Evolutionary conservation across 2,113 vertebrate genomes (phyloP).

Genomic region (Triplophysa tibetana): DNA sequence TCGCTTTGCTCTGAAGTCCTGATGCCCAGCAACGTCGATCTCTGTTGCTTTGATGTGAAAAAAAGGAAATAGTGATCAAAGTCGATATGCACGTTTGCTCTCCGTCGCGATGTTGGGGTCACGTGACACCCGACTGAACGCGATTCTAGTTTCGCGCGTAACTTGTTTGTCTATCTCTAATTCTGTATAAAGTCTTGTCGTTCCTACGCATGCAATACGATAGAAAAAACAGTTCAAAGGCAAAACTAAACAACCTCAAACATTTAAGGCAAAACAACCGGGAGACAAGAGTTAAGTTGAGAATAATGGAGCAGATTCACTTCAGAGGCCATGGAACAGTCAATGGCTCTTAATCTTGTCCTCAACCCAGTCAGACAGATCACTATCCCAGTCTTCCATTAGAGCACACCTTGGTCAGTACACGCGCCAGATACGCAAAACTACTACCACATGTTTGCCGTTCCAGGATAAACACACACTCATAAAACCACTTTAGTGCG

Average conservation of each 20-base stretch:
- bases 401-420: constrained; percentile 37
- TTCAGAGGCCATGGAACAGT: constrained; percentile 43
- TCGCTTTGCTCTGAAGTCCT: constrained; percentile 53
- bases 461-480: constrained; percentile 48
- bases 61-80: constrained; percentile 56
- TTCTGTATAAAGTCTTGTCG: too few relatives aligned
- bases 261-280: constrained; percentile 27
- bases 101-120: too few relatives aligned
- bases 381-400: constrained; percentile 40
- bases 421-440: constrained; percentile 61
- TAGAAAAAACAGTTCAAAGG: too few relatives aligned
- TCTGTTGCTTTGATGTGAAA: constrained; percentile 59
- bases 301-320: constrained; percentile 68
- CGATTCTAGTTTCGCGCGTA: too few relatives aligned
- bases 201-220: too few relatives aligned
- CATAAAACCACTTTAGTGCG: constrained; percentile 29
- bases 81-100: background rate
- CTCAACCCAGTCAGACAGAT: constrained; percentile 55
- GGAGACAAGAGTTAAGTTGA: constrained; percentile 47
- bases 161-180: too few relatives aligned
- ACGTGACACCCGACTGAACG: too few relatives aligned
- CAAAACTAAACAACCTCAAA: background rate
- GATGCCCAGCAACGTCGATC: constrained; percentile 56
- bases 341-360: constrained; percentile 36
- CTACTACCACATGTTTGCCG: constrained; percentile 67